phyloP scores from a whole-genome alignment of 1,140 invertebrate genomes.

The Plutomurus gul region DNA sequence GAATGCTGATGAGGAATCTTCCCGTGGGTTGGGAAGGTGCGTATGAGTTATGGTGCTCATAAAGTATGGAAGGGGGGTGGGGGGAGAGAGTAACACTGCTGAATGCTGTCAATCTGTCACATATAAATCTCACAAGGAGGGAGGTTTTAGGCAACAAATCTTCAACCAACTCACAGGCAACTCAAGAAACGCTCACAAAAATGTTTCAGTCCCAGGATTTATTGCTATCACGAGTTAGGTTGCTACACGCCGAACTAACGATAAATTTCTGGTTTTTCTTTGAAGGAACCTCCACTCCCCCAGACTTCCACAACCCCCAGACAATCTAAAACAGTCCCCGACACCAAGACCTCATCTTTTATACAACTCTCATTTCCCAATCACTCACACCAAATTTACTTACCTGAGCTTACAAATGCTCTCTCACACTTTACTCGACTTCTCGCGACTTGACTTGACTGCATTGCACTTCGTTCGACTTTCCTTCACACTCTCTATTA shows the following conservation, averaged over 20 bases:
- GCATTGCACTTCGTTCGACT: background rate
- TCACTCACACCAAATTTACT: constrained; percentile 35
- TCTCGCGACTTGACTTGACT: background rate
- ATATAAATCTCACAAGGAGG: constrained; percentile 51
- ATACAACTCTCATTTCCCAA: constrained; percentile 31
- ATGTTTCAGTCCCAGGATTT: constrained; percentile 50
- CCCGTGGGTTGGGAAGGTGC: constrained; percentile 30
- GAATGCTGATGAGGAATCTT: constrained; percentile 48
- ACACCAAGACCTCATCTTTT: constrained; percentile 29
- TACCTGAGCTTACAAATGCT: background rate
- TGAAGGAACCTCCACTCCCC: constrained; percentile 42
- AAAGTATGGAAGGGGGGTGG: constrained; percentile 42
- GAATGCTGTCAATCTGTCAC: constrained; percentile 47
- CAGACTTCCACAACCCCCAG: constrained; percentile 19
- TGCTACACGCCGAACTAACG: constrained; percentile 51
- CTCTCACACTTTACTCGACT: background rate
- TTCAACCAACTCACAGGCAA: too few species aligned
- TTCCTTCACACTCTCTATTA: too few species aligned
- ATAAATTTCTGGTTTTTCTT: constrained; percentile 51
- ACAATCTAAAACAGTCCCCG: background rate
- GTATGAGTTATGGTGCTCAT: constrained; percentile 44
- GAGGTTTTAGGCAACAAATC: constrained; percentile 45
- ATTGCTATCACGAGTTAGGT: constrained; percentile 52
- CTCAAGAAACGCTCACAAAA: constrained; percentile 52
- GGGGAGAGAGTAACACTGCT: constrained; percentile 34